These are phyloP conservation scores for Cacoxenus indagator DNA, from an alignment of 2,888 invertebrate genomes.

Conservation along the genomic window DNA sequence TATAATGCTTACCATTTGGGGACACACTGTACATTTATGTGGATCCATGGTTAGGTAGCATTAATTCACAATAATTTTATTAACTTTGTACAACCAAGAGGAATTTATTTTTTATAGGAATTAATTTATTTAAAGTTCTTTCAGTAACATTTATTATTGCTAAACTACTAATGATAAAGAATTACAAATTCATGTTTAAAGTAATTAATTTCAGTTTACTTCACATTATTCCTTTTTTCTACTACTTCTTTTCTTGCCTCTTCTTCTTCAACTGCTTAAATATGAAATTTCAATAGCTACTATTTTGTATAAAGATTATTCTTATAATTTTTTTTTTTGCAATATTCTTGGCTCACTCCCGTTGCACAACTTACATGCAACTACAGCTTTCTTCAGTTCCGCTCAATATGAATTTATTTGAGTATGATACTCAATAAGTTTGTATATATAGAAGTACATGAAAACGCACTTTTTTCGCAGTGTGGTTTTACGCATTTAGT, in stretches of 20 bases:
- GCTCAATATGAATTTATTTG: too few relatives aligned
- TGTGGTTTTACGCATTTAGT: background rate
- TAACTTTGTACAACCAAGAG: too few relatives aligned
- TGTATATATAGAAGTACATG: background rate
- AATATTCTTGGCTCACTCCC: too few relatives aligned
- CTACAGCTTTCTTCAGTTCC: too few relatives aligned
- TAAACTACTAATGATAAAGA: conserved; percentile 61
- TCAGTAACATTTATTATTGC: conserved; percentile 56
- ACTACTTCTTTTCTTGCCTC: background rate
- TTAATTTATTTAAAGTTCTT: conserved; percentile 27
- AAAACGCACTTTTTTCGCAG: background rate
- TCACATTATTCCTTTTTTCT: conserved; percentile 2
- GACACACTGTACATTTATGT: too few relatives aligned
- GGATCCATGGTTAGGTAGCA: too few relatives aligned
- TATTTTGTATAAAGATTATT: conserved; percentile 8
- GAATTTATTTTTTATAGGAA: conserved; percentile 29
- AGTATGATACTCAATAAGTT: conserved; percentile 1
- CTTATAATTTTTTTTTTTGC: too few relatives aligned
- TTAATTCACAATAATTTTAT: too few relatives aligned
- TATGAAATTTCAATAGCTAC: conserved; percentile 10
- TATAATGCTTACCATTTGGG: too few relatives aligned
- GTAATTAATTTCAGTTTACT: background rate
- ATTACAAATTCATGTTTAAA: conserved; percentile 50
- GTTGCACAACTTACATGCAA: too few relatives aligned
- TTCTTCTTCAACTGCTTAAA: conserved; percentile 3